Base-by-base conservation (phyloP, 2,888 invertebrate species). In the Epirrhoe tristata region DNA sequence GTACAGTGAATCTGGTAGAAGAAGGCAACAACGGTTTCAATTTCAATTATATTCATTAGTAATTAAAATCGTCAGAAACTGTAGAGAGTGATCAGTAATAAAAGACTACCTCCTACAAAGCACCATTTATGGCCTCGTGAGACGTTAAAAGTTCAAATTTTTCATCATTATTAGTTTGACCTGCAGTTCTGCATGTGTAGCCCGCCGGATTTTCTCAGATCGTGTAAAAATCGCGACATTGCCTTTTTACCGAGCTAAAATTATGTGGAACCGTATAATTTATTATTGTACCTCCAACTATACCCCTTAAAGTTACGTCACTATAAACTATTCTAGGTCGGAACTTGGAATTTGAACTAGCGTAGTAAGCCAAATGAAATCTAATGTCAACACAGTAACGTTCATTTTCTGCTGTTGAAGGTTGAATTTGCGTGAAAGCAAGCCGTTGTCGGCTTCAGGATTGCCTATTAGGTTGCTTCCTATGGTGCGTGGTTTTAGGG, bases 151-250 rank as follows among this genome's bases (percentile, higher is more conserved):
- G 24, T 36, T 56, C 55, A 12, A 56, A 43, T 56, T 56, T 56
- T 56, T 56, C 55, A 56, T 56, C 39, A 56, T 56, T 56, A 56
- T 56, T 56, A 39, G 55, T 56, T 43, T 56, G 39, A 56, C 12
- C 43, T 56, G 43, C 39, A 43, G 55, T 43, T 56, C 17, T 56
- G 43, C 17, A 43, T 12, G 55, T 24, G 39, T 5, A 10, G 17
- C 24, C 12, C 43, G 39, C 55, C 17, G 43, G 43, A 24, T 43
- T 56, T 56, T 43, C 39, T 55, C 17, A 55, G 16, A 39, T 55
- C 55, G 55, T 17, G 36, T 43, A 39, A 39, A 39, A 54, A 36
- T 36, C 5, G 39, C 43, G 17, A 24, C 55, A 6, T 55, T 43
- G 17, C 43, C 24, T 39, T 24, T 36, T 43, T 56, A 43, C 43